These are phyloP conservation scores for Prosapia bicincta DNA, from an alignment of 2,888 invertebrate genomes.

Conservation along the genomic window DNA sequence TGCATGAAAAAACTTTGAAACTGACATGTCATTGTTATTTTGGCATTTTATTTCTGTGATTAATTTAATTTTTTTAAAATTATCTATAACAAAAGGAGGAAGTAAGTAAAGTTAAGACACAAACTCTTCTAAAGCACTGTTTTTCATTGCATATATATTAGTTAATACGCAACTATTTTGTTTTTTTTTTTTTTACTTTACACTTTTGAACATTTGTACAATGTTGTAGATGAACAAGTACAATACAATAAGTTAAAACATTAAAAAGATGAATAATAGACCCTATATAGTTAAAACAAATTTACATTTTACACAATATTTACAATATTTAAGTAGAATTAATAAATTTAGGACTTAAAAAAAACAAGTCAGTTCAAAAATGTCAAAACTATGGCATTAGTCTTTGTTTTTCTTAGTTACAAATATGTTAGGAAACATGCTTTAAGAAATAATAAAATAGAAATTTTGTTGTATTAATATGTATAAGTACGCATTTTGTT, in stretches of 20 bases:
- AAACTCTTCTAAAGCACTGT: neutral
- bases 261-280: neutral
- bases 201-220: neutral
- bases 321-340: no score
- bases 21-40: no score
- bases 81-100: neutral
- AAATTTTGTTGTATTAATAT: no score
- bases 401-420: no score
- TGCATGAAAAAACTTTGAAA: no score
- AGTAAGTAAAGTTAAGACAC: neutral
- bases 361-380: no score
- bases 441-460: no score
- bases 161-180: neutral
- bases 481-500: no score
- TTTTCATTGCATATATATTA: neutral
- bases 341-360: neutral
- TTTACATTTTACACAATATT: neutral
- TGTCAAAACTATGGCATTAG: no score
- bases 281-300: neutral
- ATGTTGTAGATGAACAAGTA: neutral
- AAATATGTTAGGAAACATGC: no score
- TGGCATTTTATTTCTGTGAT: no score
- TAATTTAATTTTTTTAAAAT: no score
- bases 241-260: neutral
- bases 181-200: neutral